phyloP scores from a whole-genome alignment of 2,797 vertebrate species.

The Sorex maritimensis region DNA sequence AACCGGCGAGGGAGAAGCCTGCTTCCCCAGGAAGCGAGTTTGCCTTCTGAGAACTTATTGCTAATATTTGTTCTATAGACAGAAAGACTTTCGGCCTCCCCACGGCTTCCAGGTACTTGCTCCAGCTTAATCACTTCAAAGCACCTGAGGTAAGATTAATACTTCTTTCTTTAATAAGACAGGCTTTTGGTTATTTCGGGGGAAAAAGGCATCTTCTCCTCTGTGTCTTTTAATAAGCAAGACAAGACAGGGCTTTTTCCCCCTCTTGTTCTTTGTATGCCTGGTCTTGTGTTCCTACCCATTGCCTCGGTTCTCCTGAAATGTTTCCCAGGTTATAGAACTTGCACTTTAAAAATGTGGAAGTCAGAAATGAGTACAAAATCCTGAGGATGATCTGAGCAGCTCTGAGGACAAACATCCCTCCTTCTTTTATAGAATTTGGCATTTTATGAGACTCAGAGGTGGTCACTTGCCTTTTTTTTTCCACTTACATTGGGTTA shows the following conservation, averaged over 20 bases:
- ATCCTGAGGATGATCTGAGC: neutral
- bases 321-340: neutral
- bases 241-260: neutral
- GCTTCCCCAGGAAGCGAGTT: neutral
- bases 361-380: conserved; percentile 16
- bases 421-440: neutral
- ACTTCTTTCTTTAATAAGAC: neutral
- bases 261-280: neutral
- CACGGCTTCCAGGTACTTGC: neutral
- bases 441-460: neutral
- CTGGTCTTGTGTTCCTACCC: neutral
- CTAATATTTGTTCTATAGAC: neutral
- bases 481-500: neutral
- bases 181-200: conserved; percentile 19
- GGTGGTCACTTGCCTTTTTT: neutral
- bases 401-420: neutral
- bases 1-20: neutral
- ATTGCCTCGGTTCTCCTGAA: neutral
- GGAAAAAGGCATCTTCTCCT: neutral
- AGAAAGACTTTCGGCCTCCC: neutral
- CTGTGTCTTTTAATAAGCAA: conserved; percentile 23
- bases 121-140: conserved; percentile 15
- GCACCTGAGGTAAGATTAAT: neutral
- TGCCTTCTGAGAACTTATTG: conserved; percentile 19
- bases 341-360: neutral